phyloP scores from a whole-genome alignment of 2,888 invertebrate species.

The Odontocolon sp. region DNA sequence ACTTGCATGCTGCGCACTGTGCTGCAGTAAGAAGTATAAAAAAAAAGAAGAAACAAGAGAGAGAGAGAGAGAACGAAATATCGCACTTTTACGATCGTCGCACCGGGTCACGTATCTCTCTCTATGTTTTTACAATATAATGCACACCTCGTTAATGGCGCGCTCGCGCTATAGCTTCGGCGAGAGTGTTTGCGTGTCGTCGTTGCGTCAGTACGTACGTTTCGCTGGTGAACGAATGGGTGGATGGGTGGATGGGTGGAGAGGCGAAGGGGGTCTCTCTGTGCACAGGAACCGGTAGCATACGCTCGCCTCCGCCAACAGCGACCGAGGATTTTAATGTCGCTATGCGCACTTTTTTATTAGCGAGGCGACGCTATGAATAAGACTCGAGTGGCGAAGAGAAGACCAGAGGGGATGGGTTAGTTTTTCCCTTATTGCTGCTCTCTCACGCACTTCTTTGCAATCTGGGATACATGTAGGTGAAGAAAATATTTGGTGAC shows the following conservation, averaged over 20 bases:
- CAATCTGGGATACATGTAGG: no score
- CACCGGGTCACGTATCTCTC: conserved; percentile 61
- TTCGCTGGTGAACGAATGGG: not conserved
- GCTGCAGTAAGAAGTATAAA: conserved; percentile 17
- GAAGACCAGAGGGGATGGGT: not conserved
- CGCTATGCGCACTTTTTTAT: conserved; percentile 73
- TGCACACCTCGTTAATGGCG: conserved; percentile 61
- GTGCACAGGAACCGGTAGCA: not conserved
- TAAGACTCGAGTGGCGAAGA: conserved; percentile 69
- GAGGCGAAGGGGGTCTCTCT: not conserved
- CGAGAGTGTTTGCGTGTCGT: conserved; percentile 15
- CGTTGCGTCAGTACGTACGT: not conserved
- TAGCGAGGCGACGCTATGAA: conserved; percentile 75
- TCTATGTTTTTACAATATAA: conserved; percentile 65
- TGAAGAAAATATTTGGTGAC: no score
- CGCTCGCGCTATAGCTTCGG: conserved; percentile 17
- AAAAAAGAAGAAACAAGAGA: conserved; percentile 28
- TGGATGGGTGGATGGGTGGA: not conserved
- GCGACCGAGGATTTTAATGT: conserved; percentile 72
- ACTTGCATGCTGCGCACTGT: not conserved
- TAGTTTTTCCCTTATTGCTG: conserved; percentile 10
- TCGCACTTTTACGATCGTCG: conserved; percentile 72
- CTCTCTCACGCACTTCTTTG: not conserved
- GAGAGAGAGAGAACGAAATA: conserved; percentile 22
- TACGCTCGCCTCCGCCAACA: conserved; percentile 5